Evolutionary conservation across 2,888 invertebrate genomes (phyloP).

Genomic region (Nasonovia ribisnigri): DNA sequence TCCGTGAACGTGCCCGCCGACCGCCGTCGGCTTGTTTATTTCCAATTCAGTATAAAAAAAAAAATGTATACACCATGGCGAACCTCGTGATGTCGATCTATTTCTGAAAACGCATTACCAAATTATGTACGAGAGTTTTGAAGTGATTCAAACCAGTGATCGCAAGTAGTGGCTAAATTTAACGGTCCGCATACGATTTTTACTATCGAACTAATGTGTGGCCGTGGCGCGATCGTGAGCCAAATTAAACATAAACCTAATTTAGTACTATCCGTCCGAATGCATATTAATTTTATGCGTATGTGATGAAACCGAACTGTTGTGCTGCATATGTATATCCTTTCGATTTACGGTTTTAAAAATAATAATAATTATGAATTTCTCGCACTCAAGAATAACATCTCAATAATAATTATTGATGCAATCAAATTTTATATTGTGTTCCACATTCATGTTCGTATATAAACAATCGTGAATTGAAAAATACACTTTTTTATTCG

Average conservation of each 20-base stretch:
- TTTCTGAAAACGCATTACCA: constrained; percentile 38
- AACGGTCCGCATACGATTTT: neutral
- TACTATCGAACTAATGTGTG: constrained; percentile 26
- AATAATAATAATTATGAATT: neutral
- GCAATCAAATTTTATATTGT: neutral
- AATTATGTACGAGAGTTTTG: constrained; percentile 25
- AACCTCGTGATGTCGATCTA: constrained; percentile 16
- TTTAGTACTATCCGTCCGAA: constrained; percentile 1
- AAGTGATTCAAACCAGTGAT: constrained; percentile 42
- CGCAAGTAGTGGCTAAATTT: constrained; percentile 31
- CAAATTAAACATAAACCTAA: constrained; percentile 44
- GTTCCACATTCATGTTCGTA: neutral
- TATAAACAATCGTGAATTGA: neutral
- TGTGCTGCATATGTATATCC: neutral
- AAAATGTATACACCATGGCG: neutral
- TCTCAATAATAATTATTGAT: neutral
- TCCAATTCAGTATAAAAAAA: neutral
- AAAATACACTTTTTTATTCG: constrained; percentile 23
- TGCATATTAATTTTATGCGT: neutral
- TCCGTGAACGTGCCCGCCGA: neutral
- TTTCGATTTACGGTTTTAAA: constrained; percentile 16
- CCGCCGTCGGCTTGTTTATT: neutral
- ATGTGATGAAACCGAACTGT: neutral
- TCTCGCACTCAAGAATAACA: neutral
- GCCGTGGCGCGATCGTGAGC: neutral